phyloP scores from a whole-genome alignment of 2,888 invertebrate species.

The Oscheius myriophilus region DNA sequence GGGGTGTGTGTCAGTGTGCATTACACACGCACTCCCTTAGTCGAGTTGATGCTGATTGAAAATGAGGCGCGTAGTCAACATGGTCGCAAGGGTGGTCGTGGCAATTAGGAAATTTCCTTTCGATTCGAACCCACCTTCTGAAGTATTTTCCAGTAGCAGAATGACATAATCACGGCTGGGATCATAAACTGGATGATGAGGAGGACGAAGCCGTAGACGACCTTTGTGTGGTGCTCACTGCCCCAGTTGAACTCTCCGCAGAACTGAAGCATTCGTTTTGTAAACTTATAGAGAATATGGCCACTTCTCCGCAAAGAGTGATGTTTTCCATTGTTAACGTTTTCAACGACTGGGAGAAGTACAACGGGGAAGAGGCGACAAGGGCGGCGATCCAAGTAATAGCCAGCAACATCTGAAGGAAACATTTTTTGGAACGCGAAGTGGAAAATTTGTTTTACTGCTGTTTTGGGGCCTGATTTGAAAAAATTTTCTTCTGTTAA shows the following conservation, averaged over 20 bases:
- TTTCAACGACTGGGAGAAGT: constrained; percentile 61
- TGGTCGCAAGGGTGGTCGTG: constrained; percentile 11
- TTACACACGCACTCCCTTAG: constrained; percentile 24
- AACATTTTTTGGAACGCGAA: neutral
- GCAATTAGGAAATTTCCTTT: neutral
- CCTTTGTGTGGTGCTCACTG: constrained; percentile 41
- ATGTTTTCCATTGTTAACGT: constrained; percentile 53
- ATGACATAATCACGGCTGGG: constrained; percentile 66
- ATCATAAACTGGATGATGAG: constrained; percentile 65
- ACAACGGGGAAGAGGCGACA: constrained; percentile 63
- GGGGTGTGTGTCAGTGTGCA: constrained; percentile 14
- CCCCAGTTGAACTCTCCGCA: constrained; percentile 68
- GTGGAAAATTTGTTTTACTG: no score
- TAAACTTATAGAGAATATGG: neutral
- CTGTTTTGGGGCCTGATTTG: no score
- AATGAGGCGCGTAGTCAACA: constrained; percentile 26
- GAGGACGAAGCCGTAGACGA: constrained; percentile 53
- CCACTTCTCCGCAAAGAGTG: constrained; percentile 63
- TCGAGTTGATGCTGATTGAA: constrained; percentile 26
- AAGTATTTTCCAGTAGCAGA: constrained; percentile 69
- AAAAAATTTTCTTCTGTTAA: no score
- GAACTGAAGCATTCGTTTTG: constrained; percentile 48
- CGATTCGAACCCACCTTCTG: constrained; percentile 58
- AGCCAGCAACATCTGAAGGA: constrained; percentile 49
- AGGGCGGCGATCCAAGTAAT: constrained; percentile 62